These are phyloP conservation scores for Agriopis aurantiaria DNA, from an alignment of 2,888 invertebrate genomes.

Conservation along the genomic window DNA sequence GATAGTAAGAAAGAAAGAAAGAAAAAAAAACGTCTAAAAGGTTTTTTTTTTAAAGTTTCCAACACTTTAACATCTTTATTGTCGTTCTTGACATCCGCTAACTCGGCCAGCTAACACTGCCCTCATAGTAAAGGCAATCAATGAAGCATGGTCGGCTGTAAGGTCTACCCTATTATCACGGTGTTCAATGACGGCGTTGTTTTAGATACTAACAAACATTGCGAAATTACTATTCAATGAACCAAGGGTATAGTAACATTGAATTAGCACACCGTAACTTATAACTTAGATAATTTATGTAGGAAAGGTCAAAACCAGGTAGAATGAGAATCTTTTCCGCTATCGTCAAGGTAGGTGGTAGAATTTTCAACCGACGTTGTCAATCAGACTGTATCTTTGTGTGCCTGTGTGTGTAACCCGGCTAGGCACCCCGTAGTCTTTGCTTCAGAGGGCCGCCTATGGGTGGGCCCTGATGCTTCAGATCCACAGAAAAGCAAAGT, in stretches of 20 bases:
- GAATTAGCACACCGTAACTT: conserved; percentile 2
- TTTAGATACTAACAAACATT: conserved; percentile 44
- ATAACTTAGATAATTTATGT: neutral
- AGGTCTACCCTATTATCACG: conserved; percentile 71
- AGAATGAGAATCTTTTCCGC: neutral
- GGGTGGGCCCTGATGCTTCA: too few species aligned
- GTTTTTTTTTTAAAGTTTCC: too few species aligned
- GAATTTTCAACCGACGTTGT: too few species aligned
- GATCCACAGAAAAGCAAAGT: too few species aligned
- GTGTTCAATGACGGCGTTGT: conserved; percentile 39
- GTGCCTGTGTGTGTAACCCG: too few species aligned
- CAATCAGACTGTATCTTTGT: too few species aligned
- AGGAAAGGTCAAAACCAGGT: neutral
- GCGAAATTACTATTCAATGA: conserved; percentile 52
- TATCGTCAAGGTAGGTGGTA: neutral
- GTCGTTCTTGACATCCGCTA: conserved; percentile 51
- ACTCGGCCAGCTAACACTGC: conserved; percentile 61
- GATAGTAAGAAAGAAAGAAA: too few species aligned
- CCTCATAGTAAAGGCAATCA: conserved; percentile 51
- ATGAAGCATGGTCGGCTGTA: conserved; percentile 58
- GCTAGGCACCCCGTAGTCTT: too few species aligned
- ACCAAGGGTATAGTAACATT: conserved; percentile 25
- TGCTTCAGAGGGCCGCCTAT: too few species aligned
- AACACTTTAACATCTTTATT: neutral
- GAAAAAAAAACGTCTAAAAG: too few species aligned